phyloP scores from a whole-genome alignment of 2,797 vertebrate genomes.

The Hippoglossus hippoglossus region DNA sequence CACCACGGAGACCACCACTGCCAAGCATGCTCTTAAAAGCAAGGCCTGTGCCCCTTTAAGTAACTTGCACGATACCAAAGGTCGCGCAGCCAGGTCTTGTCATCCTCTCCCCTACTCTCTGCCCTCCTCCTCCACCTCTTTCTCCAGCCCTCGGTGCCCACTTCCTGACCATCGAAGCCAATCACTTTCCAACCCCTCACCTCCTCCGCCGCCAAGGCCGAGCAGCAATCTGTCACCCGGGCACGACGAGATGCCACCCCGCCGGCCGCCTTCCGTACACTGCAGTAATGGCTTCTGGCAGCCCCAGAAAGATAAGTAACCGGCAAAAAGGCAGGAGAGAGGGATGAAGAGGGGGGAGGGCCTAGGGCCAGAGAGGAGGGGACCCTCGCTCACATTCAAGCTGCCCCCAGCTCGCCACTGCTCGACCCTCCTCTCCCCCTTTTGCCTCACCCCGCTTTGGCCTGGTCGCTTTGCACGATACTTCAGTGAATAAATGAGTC shows the following conservation, averaged over 20 bases:
- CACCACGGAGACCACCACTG: conserved; percentile 75
- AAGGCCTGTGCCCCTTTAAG: conserved; percentile 82
- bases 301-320: conserved; percentile 85
- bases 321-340: conserved; percentile 67
- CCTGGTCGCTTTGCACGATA: conserved; percentile 96
- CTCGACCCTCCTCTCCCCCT: conserved; percentile 72
- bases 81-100: conserved; percentile 86
- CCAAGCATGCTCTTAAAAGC: conserved; percentile 82
- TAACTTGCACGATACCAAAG: conserved; percentile 81
- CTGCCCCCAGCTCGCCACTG: conserved; percentile 70
- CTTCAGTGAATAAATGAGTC: conserved; percentile 99
- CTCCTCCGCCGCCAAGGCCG: conserved; percentile 93
- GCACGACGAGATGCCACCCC: conserved; percentile 93
- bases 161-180: conserved; percentile 95
- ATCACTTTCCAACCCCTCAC: conserved; percentile 89
- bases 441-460: conserved; percentile 85
- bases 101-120: conserved; percentile 80
- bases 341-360: conserved; percentile 50
- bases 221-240: conserved; percentile 99
- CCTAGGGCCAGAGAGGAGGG: conserved; percentile 79
- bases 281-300: conserved; percentile 99
- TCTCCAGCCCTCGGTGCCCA: conserved; percentile 86
- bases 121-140: conserved; percentile 83
- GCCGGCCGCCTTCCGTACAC: conserved; percentile 97
- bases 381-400: conserved; percentile 80